Conservation (phyloP, 2,888 invertebrate species). For the Habroteleia sp. region DNA sequence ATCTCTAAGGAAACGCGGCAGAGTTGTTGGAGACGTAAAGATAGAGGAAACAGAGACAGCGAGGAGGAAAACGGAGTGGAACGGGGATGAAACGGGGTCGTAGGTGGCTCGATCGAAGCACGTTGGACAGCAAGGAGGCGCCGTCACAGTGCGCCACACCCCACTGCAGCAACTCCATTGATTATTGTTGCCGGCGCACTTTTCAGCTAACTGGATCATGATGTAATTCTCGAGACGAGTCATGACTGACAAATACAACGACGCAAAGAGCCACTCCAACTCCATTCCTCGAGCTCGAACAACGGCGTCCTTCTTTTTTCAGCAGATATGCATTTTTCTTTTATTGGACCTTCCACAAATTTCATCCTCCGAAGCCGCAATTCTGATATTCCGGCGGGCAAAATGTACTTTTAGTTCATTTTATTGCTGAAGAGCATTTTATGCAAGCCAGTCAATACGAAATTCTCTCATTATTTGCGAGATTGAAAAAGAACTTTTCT, state of each 20-base stretch:
- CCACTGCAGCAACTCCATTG: constrained; percentile 80
- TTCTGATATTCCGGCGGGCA: too few species aligned
- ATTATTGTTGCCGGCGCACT: constrained; percentile 78
- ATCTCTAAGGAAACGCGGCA: constrained; percentile 39
- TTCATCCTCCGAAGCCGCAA: too few species aligned
- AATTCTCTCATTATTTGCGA: too few species aligned
- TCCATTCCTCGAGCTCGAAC: not conserved
- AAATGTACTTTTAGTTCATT: too few species aligned
- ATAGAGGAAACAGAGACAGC: constrained; percentile 41
- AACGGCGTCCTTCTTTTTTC: too few species aligned
- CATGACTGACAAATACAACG: constrained; percentile 38
- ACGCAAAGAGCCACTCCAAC: constrained; percentile 13
- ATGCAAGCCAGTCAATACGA: too few species aligned
- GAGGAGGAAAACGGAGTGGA: constrained; percentile 60
- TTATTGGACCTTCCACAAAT: too few species aligned
- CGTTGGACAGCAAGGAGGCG: constrained; percentile 77
- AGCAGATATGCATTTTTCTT: too few species aligned
- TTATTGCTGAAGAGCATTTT: too few species aligned
- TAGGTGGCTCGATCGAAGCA: constrained; percentile 75
- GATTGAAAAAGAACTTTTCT: too few species aligned
- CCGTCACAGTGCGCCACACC: constrained; percentile 78
- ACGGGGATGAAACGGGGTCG: constrained; percentile 57
- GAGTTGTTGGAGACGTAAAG: constrained; percentile 57
- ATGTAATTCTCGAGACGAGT: constrained; percentile 51
- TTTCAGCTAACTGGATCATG: constrained; percentile 61